Evolutionary conservation across 2,113 vertebrate genomes (phyloP), one percentile per base, ranked within the genome.

Genomic region (Gavialis gangeticus): DNA sequence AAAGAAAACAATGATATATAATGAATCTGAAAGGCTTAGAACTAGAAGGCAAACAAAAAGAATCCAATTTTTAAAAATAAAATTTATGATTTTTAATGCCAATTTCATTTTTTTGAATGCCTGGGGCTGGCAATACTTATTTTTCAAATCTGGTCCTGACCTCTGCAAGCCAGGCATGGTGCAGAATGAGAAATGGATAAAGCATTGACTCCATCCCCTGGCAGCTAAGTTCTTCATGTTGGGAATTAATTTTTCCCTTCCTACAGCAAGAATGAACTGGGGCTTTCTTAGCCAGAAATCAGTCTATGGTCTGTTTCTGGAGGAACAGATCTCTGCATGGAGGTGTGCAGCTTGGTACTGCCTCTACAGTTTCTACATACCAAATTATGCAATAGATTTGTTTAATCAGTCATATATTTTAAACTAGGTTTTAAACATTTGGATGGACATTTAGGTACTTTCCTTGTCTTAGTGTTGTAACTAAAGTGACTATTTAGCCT

Each of bases 131-230:
- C 11, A 17, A 10, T 76, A 12, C 10, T 62, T 12, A 22, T 73
- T 79, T 62, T 57, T 10, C 2, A 2, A 16, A 15, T 25, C 18
- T 66, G 12, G 34, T 57, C 25, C 55, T 85, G 64, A 27, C 84
- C 22, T 25, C 37, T 56, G 46, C 67, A 37, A 64, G 18, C 1
- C 67, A 86, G n/a, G 10, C 17, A 4, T 60, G 79, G 76, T 82
- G 58, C 9, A 75, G 71, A 90, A 5, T 78, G 28, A 6, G 11
- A 63, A n/a, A n/a, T 46, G 46, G 60, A 37, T 7, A 37, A 18
- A 90, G 6, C 0, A 0, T 14, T 82, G 66, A 12, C 17, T 5
- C 12, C 54, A 30, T 7, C 25, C 12, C 30, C 19, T 2, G n/a
- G 16, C 18, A 5, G 5, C 34, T 75, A 37, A 27, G 27, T 25